Evolutionary conservation across 2,797 vertebrate genomes (phyloP), one percentile per base, ranked within the genome.

Genomic region (Lutjanus campechanus): DNA sequence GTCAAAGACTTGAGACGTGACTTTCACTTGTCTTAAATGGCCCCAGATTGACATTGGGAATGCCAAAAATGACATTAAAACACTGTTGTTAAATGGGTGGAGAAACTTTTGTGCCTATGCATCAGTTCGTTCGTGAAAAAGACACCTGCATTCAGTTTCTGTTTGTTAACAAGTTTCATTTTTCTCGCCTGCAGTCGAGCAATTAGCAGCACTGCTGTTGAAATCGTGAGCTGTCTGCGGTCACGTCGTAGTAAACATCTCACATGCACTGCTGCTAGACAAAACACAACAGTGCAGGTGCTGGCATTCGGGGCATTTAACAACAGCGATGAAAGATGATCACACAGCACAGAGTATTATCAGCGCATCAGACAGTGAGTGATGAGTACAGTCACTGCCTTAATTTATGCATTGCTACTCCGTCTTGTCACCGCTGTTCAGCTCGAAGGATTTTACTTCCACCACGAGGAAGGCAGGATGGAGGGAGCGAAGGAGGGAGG

Each of bases 371-470:
- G 83, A 88, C 89, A 78, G 82, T 90, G 88, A 93, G 82, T 89
- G 91, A 93, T 88, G 88, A 87, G 84, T 82, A 88, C 86, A 85
- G 91, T 83, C 73, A 49, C 87, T 80, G 71, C 77, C 84, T 89
- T 93, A 92, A 93, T 93, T 93, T 93, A 93, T 93, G 90, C 86
- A 87, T 92, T 87, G 86, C 88, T 85, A 85, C 93, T 92, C 90
- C 70, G 79, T 89, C 92, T 93, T 93, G 93, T 95, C 92, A 77
- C 85, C 15, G 73, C 84, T 64, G 90, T 90, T 91, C 90, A 81
- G 89, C 89, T 90, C 68, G 22, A 78, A 89, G 90, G 91, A 90
- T 92, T 93, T 93, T 87, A 89, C 88, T 91, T 90, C 84, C 85
- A 84, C 70, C 64, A 16, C 1, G n/a, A 87, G 77, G 82, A 80